These are phyloP conservation scores for Cydia strobilella DNA, from an alignment of 1,140 invertebrate genomes.

Conservation along the genomic window DNA sequence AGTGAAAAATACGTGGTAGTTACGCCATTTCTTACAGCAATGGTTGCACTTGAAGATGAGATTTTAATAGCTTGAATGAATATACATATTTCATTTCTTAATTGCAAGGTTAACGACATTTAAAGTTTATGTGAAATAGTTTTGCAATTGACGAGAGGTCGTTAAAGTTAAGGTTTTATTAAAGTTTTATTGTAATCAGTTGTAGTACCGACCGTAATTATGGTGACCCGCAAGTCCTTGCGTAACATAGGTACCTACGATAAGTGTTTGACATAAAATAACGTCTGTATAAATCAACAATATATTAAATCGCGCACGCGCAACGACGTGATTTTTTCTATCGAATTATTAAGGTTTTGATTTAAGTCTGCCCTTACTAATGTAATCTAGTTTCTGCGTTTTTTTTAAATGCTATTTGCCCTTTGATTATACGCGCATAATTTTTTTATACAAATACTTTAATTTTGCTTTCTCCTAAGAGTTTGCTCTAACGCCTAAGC, in stretches of 20 bases:
- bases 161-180: not conserved
- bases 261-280: no score
- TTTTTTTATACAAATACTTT: no score
- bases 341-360: no score
- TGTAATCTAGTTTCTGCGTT: no score
- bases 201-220: not conserved
- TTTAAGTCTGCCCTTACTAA: no score
- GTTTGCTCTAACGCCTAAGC: no score
- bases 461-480: no score
- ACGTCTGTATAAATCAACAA: no score
- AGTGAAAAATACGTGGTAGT: not conserved
- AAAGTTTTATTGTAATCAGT: not conserved
- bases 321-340: no score
- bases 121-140: constrained; percentile 31
- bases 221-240: not conserved
- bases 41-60: constrained; percentile 18
- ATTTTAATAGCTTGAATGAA: constrained; percentile 27
- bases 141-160: not conserved
- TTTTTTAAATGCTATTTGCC: no score
- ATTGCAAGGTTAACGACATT: constrained; percentile 30
- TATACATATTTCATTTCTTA: constrained; percentile 23
- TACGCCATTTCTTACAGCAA: not conserved
- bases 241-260: not conserved
- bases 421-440: no score
- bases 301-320: no score